Evolutionary conservation across 2,888 invertebrate species (phyloP).

Genomic region (Julus scanicus): DNA sequence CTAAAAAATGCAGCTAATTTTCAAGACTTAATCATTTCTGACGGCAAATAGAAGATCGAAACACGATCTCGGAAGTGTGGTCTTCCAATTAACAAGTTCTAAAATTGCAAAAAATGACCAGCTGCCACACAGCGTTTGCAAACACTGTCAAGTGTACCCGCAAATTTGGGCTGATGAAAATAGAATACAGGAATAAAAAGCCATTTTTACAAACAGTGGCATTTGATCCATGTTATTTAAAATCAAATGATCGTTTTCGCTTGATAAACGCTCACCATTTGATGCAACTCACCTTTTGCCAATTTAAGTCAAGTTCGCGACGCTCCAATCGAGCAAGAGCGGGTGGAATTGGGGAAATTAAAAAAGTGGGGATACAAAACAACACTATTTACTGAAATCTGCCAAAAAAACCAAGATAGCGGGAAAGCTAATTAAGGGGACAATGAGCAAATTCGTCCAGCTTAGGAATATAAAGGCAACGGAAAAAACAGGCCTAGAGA

Average conservation of each 20-base stretch:
- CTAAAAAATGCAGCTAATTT: no score
- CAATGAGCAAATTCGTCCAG: slow-evolving; percentile 4
- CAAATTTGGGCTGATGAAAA: background rate
- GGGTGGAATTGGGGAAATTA: background rate
- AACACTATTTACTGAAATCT: background rate
- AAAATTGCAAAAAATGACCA: background rate
- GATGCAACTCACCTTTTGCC: background rate
- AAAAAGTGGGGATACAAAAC: background rate
- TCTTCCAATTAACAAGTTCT: background rate
- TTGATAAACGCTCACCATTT: background rate
- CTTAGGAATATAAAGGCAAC: slow-evolving; percentile 35
- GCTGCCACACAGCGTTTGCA: background rate
- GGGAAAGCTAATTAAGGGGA: background rate
- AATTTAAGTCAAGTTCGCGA: background rate
- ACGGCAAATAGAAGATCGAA: background rate
- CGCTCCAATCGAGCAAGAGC: background rate
- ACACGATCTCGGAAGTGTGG: background rate
- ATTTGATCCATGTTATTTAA: background rate
- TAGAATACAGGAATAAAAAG: background rate
- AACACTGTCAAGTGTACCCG: background rate
- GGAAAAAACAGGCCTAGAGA: background rate
- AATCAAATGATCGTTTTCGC: background rate
- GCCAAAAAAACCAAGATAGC: background rate
- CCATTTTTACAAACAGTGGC: background rate
- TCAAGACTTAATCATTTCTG: no score